Evolutionary conservation across 2,797 vertebrate genomes (phyloP).

Genomic region (Cynodonichthys magdalenae): DNA sequence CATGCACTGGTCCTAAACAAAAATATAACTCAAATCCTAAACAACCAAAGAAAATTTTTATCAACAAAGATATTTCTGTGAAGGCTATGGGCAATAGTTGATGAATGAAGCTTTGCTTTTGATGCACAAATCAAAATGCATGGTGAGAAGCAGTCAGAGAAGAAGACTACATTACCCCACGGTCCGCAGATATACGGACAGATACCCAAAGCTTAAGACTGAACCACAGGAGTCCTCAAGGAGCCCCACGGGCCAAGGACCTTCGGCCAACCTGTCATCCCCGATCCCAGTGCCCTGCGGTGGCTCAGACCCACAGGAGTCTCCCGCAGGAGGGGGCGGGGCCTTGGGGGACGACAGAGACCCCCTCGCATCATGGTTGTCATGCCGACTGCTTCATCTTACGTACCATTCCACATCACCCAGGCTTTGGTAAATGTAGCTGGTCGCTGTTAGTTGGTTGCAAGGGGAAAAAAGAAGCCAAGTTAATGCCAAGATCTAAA

Average conservation of each 20-base stretch:
- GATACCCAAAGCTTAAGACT: slow-evolving; percentile 89
- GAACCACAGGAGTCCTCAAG: slow-evolving; percentile 99
- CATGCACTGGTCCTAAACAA: slow-evolving; percentile 38
- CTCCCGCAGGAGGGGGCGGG: slow-evolving; percentile 92
- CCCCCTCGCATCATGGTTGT: slow-evolving; percentile 99
- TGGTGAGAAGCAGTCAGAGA: slow-evolving; percentile 73
- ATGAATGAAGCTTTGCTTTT: slow-evolving; percentile 69
- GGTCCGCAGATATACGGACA: slow-evolving; percentile 79
- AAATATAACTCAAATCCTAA: not conserved
- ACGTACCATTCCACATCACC: slow-evolving; percentile 99
- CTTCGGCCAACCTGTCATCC: slow-evolving; percentile 99
- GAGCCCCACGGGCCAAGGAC: slow-evolving; percentile 94
- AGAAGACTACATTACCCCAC: slow-evolving; percentile 82
- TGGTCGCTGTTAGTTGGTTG: slow-evolving; percentile 99
- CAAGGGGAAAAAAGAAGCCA: slow-evolving; percentile 99
- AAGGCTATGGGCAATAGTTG: slow-evolving; percentile 74
- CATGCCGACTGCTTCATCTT: slow-evolving; percentile 99
- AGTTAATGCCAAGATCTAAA: slow-evolving; percentile 92
- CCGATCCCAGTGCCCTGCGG: slow-evolving; percentile 98
- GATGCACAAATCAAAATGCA: slow-evolving; percentile 67
- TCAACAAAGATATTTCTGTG: slow-evolving; percentile 72
- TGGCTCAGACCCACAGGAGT: slow-evolving; percentile 98
- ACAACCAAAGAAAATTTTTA: slow-evolving; percentile 5
- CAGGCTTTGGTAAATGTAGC: slow-evolving; percentile 99
- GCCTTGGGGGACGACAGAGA: slow-evolving; percentile 87